Evolutionary conservation across 37 sponge, comb jelly and placozoan genomes (phyloP), one percentile per base, ranked within the genome.

Genomic region (Ephydatia muelleri): DNA sequence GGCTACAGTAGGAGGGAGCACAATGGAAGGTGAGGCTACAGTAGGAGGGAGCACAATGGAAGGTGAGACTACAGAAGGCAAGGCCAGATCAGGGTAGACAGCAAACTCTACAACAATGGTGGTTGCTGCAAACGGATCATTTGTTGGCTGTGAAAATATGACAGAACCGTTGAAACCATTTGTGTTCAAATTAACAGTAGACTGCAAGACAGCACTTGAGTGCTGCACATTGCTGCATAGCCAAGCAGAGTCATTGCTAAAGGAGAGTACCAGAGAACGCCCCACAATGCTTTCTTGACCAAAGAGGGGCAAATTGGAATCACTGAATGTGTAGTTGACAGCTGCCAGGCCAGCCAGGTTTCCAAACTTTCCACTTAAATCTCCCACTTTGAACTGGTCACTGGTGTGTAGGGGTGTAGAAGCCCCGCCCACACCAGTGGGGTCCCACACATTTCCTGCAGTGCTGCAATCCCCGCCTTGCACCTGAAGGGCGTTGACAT

Each of bases 351-450:
- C 72, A 0, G 67, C 21, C 27, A 94, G 80, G 31, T 64, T 25
- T 3, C 87, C 89, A 92, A 89, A 87, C 73, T 92, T 95, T 19
- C 90, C 92, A 86, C 90, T 92, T 38, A 95, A 74, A 80, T 95
- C 90, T 49, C 95, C 95, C 11, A 92, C 72, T 36, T 85, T 84
- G 74, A 89, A 94, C 0, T 78, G 33, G 64, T 94, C 95, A 75
- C 81, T 73, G 3, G 95, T 94, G 28, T 65, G 30, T 29, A 68
- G 68, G n/a, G 80, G 73, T 3, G 40, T 33, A 4, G 16, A 23
- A 2, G 9, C 47, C 5, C 39, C 34, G 30, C 35, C 5, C 13
- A 79, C 87, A 48, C 74, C 73, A 65, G 70, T 48, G 35, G 93
- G 93, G 77, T 93, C 86, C 79, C 80, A 93, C 38, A 86, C 87